Base-by-base conservation (phyloP, 2,888 invertebrate species). In the Drosophila pullipes region DNA sequence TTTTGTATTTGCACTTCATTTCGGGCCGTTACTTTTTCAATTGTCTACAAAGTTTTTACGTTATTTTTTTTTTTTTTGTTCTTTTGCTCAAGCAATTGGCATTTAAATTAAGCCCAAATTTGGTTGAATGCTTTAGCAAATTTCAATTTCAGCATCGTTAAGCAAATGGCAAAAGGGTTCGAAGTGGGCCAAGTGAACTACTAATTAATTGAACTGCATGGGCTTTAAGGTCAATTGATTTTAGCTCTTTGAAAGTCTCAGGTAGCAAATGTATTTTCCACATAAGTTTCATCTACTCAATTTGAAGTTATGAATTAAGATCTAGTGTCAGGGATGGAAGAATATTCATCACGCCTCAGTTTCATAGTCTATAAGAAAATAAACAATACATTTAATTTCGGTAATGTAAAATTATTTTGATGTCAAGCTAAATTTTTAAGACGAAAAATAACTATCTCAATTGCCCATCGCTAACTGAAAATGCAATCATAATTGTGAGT, bases 41-140 rank as follows among this genome's bases (percentile, higher is more conserved):
- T 85, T 88, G 83, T 79, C 79, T 75, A 60, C 54, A 53, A 82
- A 71, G 71, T 79, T 76, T 75, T 68, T 47, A 64, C 69, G 37
- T 28, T 28, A 28, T 28, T 54, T n/a, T n/a, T 30, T 52, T 57
- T 28, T 58, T 49, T 44, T 59, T 47, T 52, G 11, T 63, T 25
- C 35, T 52, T 35, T 54, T 47, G 35, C 37, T 52, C 35, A 57
- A 70, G 55, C 71, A 68, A 67, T 76, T 77, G 72, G 61, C 53
- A 83, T 81, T 83, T 73, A 83, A 83, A 86, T 86, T 71, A 68
- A 76, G 73, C 64, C 68, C 44, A 76, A 82, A 81, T 74, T 76
- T 78, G 65, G 57, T 55, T 55, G 61, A 65, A 57, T 66, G 81
- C 69, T 78, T 75, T 25, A 69, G 39, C 33, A 58, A 77, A 65